Percentiles rank a stretch among this genome's conserved stretches.
phyloP scores from a whole-genome alignment of 2,888 invertebrate species.

The Orchesella flavescens region DNA sequence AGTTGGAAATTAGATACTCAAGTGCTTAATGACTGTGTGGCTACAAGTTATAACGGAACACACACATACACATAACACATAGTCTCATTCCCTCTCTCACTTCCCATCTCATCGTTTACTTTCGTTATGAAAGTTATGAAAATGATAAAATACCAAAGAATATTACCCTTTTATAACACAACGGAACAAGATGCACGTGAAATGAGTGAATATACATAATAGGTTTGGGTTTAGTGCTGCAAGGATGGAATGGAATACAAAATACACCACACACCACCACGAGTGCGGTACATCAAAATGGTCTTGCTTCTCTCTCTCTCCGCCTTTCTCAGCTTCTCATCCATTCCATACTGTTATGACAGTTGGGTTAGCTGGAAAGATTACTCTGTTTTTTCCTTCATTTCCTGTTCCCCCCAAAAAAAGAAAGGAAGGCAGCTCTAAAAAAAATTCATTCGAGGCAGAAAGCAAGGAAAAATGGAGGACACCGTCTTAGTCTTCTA shows the following conservation, averaged over 20 bases:
- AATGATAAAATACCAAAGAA: conserved; percentile 14
- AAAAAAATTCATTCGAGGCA: too few relatives aligned
- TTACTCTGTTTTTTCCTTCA: too few relatives aligned
- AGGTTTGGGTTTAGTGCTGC: not conserved
- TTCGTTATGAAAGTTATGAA: not conserved
- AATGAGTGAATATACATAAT: not conserved
- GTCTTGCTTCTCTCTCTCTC: too few relatives aligned
- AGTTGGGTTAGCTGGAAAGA: too few relatives aligned
- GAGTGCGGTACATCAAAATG: too few relatives aligned
- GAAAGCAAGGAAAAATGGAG: not conserved
- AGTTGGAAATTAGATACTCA: conserved; percentile 34
- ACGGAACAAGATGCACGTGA: not conserved
- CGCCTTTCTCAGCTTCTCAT: too few relatives aligned
- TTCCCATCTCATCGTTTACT: not conserved
- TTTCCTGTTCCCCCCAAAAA: too few relatives aligned
- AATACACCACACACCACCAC: not conserved
- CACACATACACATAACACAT: not conserved
- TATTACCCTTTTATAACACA: too few relatives aligned
- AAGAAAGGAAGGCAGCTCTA: too few relatives aligned
- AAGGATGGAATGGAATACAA: not conserved
- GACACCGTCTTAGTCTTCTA: not conserved
- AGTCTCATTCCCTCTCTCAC: not conserved
- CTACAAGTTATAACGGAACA: not conserved
- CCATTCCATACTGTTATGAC: too few relatives aligned
- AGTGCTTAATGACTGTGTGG: conserved; percentile 13